Evolutionary conservation across 2,113 vertebrate species (phyloP), one percentile per base, ranked within the genome.

Genomic region (Antidorcas marsupialis): DNA sequence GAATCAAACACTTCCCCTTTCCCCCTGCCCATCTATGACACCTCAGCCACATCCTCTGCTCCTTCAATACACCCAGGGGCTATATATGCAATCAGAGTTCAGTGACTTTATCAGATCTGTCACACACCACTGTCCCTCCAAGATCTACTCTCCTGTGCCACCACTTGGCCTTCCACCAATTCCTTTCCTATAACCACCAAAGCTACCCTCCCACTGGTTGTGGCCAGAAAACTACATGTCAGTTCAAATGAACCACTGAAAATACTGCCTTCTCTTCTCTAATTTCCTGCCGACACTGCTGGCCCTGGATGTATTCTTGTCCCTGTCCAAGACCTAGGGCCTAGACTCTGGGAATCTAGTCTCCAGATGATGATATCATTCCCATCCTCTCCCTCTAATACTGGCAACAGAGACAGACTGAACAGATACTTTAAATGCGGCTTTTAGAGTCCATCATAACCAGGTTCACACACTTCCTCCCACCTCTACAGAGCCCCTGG

Each of bases 211-310:
- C 53, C 30, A 76, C 15, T 39, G 62, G 43, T 28, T 59, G 78
- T 82, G 13, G 39, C 21, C 71, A 96, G 57, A 81, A 39, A 87
- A 94, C 62, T 60, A 88, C 55, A 28, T 11, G 47, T 52, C 71
- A 87, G 47, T 43, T 93, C 76, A 96, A 96, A 74, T n/a, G 28
- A 93, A 60, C 57, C 87, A 78, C 23, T 89, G 89, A 87, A 95
- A 89, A 97, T 64, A 45, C 0, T 91, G 45, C 43, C 59, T 25
- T 88, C 23, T 84, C 39, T 71, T 67, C 59, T 88, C 55, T 88
- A 59, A 82, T 53, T 67, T 92, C 93, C 62, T 90, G 64, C 52
- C n/a, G 23, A 89, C 36, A 90, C 59, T 87, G 64, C 64, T 89
- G 43, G 33, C 47, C 93, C 53, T 39, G 16, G 53, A 88, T 30